phyloP scores from a whole-genome alignment of 2,888 invertebrate species.

The Acanthoscelides obtectus region DNA sequence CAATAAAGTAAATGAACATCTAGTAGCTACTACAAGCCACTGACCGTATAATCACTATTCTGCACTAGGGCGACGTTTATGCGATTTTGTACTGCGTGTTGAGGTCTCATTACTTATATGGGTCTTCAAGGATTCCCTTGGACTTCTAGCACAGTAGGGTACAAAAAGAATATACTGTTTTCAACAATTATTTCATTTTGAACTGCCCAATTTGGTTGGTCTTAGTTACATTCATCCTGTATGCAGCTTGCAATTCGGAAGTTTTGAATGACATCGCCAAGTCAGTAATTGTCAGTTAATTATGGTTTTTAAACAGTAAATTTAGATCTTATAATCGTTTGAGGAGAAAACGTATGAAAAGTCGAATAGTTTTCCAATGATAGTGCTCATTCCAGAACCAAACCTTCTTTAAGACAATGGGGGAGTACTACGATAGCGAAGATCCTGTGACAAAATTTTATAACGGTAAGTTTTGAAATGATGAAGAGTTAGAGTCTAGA shows the following conservation, averaged over 20 bases:
- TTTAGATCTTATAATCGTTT: conserved; percentile 9
- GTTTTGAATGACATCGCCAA: background rate
- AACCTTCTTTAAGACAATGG: conserved; percentile 18
- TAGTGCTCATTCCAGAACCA: background rate
- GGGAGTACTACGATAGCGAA: conserved; percentile 21
- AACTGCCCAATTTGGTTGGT: too few relatives aligned
- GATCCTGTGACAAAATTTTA: conserved; percentile 17
- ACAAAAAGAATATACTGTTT: too few relatives aligned
- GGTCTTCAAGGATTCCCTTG: too few relatives aligned
- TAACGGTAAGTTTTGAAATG: conserved; percentile 17
- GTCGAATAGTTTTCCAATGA: conserved; percentile 2
- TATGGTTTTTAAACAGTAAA: conserved; percentile 20
- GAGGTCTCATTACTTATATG: too few relatives aligned
- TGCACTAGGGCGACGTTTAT: too few relatives aligned
- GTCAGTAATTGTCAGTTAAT: conserved; percentile 8
- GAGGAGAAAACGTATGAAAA: conserved; percentile 2
- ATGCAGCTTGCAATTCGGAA: background rate
- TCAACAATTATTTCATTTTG: too few relatives aligned
- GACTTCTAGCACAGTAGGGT: too few relatives aligned
- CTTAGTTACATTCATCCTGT: background rate
- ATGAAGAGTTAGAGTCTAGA: too few relatives aligned
- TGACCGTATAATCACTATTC: too few relatives aligned
- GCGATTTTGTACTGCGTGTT: too few relatives aligned
- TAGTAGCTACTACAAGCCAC: too few relatives aligned
- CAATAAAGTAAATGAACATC: too few relatives aligned